Conservation (phyloP, 2,113 vertebrate species). For the Haplochromis burtoni region DNA sequence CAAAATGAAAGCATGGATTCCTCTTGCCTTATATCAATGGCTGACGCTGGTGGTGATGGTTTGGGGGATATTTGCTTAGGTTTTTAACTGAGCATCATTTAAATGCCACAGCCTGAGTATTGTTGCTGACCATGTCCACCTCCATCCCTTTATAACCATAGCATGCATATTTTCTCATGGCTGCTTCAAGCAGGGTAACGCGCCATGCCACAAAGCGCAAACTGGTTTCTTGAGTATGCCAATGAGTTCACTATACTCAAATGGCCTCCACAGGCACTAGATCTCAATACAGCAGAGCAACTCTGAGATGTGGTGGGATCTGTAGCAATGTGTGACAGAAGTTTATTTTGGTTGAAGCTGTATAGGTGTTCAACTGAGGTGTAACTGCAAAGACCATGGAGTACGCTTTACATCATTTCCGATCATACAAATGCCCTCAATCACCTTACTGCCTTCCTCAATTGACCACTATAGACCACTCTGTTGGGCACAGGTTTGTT, state of each 20-base stretch:
- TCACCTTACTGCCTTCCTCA: background rate
- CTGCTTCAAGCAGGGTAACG: background rate
- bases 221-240: background rate
- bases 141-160: background rate
- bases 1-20: background rate
- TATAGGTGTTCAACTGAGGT: background rate
- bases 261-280: accelerated
- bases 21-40: background rate
- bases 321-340: background rate
- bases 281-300: background rate
- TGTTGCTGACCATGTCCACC: background rate
- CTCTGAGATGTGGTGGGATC: background rate
- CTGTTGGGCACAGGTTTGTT: background rate
- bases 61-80: background rate
- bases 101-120: background rate
- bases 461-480: background rate
- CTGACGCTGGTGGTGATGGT: background rate
- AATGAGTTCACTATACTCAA: background rate
- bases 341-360: background rate
- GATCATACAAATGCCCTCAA: background rate
- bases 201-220: background rate
- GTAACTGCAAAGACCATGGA: background rate
- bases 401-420: background rate
- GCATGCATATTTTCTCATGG: background rate
- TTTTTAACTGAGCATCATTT: background rate